A percentile compares a stretch with the other conserved stretches of the same genome.
These are phyloP conservation scores for Drosophila prolongata DNA, from an alignment of 2,888 invertebrate species.

Conservation along the genomic window DNA sequence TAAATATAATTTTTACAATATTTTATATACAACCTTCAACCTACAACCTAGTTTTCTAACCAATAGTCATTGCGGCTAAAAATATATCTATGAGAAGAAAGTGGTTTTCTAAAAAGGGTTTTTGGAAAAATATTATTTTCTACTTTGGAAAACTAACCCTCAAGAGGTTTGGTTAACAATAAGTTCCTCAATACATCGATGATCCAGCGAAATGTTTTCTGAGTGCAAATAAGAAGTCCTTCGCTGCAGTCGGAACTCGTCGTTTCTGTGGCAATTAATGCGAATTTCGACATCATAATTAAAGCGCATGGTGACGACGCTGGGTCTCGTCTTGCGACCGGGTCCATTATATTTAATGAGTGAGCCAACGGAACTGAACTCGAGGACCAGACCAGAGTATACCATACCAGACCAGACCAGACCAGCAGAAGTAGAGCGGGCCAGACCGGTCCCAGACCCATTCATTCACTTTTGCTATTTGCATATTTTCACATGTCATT, in stretches of 20 bases:
- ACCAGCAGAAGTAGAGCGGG: conserved; percentile 46
- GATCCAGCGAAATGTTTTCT: background rate
- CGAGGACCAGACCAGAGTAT: conserved; percentile 8
- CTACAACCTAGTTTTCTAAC: too few species aligned
- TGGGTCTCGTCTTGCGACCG: conserved; percentile 64
- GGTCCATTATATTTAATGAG: conserved; percentile 72
- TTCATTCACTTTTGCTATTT: conserved; percentile 78
- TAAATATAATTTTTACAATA: too few species aligned
- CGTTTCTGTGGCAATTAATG: conserved; percentile 75
- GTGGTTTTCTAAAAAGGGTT: too few species aligned
- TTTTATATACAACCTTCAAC: too few species aligned
- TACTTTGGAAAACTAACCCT: too few species aligned
- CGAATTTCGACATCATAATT: conserved; percentile 80
- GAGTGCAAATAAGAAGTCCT: conserved; percentile 27
- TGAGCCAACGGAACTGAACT: conserved; percentile 38
- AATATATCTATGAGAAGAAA: too few species aligned
- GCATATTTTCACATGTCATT: conserved; percentile 81
- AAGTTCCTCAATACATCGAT: too few species aligned
- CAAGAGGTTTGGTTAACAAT: too few species aligned
- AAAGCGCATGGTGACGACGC: conserved; percentile 58
- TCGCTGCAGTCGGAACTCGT: conserved; percentile 38
- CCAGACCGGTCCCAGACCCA: conserved; percentile 46
- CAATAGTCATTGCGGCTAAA: too few species aligned
- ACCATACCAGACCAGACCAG: conserved; percentile 28
- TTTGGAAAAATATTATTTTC: too few species aligned